A percentile compares a stretch with the other conserved stretches of the same genome.
phyloP scores from a whole-genome alignment of 2,113 vertebrate species.

The Hyperoodon ampullatus region DNA sequence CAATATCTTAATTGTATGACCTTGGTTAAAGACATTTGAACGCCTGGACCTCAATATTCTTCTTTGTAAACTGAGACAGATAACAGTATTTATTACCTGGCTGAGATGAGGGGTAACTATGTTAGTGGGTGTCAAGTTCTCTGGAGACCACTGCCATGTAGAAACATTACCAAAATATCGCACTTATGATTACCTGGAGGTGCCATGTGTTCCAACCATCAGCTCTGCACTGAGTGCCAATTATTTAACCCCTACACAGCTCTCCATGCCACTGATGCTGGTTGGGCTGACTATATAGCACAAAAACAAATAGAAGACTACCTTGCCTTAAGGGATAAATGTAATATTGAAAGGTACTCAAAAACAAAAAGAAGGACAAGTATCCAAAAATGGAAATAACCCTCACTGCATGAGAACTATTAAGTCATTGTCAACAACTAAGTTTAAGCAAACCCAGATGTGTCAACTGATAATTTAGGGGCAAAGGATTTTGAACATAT shows the following conservation, averaged over 20 bases:
- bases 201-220: not conserved
- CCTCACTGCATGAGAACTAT: not conserved
- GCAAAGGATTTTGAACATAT: not conserved
- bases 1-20: not conserved
- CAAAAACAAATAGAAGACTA: not conserved
- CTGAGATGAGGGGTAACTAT: not conserved
- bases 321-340: not conserved
- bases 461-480: not conserved
- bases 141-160: not conserved
- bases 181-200: not conserved
- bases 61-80: not conserved
- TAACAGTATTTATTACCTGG: not conserved
- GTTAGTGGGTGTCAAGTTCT: not conserved
- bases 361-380: not conserved
- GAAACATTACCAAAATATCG: not conserved
- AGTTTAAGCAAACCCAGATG: not conserved
- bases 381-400: not conserved
- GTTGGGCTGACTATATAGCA: not conserved
- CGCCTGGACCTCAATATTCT: not conserved
- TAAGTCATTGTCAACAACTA: not conserved
- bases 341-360: not conserved
- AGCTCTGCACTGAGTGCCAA: rapidly evolving
- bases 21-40: not conserved
- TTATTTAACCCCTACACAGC: too few species aligned
- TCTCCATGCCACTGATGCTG: not conserved